Base-by-base conservation (phyloP, 2,888 invertebrate genomes). In the Rotaria sp. region DNA sequence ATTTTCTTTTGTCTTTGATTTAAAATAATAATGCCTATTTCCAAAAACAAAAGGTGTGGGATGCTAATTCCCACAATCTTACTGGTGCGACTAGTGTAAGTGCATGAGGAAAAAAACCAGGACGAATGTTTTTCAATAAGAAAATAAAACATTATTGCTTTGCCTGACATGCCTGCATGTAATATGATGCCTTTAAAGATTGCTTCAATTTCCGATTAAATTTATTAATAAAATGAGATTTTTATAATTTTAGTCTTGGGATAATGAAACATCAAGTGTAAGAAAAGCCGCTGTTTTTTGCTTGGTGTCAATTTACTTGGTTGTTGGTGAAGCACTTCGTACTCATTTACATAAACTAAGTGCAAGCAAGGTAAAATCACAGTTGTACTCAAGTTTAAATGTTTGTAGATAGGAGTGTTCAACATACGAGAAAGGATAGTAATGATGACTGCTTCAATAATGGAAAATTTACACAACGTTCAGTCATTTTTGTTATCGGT, bases 271-370 rank as follows among this genome's bases (percentile, higher is more conserved):
- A 91, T 96, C 96, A 86, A 94, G 95, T 88, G 96, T 98, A 48
- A 93, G 98, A 85, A 98, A 98, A 91, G 96, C 96, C 88, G 95
- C 96, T 24, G 96, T 97, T 30, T 97, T 98, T 92, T 97, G 97
- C 90, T 96, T 98, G 94, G 97, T 98, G 8, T 95, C 96, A 84
- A 93, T 97, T 89, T 95, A 97, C 89, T 93, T 95, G 90, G 94
- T 94, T 67, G 94, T 96, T 21, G 97, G 97, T 0, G 96, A 96
- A 21, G 11, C 50, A 8, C 48, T 86, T n/a, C 74, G 86, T 18
- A 55, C 67, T 4, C 85, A 86, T 59, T 74, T 86, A 50, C 52
- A 55, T 38, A 74, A 85, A 35, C 80, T 86, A 50, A 86, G 86
- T 38, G 50, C 86, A 15, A 86, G 86, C 45, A 86, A 86, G 50